phyloP scores from a whole-genome alignment of 2,797 vertebrate genomes.

The Sebastes kiyomatsui region DNA sequence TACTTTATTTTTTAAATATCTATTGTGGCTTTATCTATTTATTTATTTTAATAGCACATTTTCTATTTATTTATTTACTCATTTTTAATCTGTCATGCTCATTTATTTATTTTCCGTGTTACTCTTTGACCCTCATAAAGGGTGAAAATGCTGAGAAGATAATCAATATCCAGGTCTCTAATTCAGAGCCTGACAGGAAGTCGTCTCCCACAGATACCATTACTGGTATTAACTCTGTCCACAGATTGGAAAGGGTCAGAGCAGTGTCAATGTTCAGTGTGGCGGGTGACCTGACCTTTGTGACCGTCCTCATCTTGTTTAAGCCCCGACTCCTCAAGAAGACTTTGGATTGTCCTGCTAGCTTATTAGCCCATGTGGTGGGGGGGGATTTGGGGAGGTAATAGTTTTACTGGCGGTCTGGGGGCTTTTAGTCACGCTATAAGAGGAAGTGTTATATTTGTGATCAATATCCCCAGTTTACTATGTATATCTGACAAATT shows the following conservation, averaged over 20 bases:
- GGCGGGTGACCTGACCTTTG: conserved; percentile 72
- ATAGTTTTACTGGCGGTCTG: conserved; percentile 39
- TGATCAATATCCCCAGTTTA: conserved; percentile 16
- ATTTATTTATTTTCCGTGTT: neutral
- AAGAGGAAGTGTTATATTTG: neutral
- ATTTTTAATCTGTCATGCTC: neutral
- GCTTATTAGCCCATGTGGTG: conserved; percentile 47
- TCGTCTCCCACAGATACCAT: conserved; percentile 66
- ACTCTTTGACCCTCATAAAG: neutral
- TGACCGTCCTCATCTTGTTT: conserved; percentile 60
- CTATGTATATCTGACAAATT: neutral
- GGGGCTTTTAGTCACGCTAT: conserved; percentile 24
- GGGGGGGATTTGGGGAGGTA: conserved; percentile 24
- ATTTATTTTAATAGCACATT: neutral
- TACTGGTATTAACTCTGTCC: conserved; percentile 75
- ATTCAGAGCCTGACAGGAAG: conserved; percentile 69
- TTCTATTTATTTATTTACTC: neutral
- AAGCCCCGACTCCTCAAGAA: conserved; percentile 23
- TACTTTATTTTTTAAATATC: neutral
- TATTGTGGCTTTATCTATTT: neutral
- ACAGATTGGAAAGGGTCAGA: conserved; percentile 67
- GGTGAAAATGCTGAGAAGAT: conserved; percentile 34
- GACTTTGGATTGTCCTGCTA: conserved; percentile 50
- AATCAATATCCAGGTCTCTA: conserved; percentile 69
- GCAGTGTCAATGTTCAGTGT: conserved; percentile 55